Evolutionary conservation across 1,140 invertebrate species (phyloP), one percentile per base, ranked within the genome.

Genomic region (Drosophila cardini): DNA sequence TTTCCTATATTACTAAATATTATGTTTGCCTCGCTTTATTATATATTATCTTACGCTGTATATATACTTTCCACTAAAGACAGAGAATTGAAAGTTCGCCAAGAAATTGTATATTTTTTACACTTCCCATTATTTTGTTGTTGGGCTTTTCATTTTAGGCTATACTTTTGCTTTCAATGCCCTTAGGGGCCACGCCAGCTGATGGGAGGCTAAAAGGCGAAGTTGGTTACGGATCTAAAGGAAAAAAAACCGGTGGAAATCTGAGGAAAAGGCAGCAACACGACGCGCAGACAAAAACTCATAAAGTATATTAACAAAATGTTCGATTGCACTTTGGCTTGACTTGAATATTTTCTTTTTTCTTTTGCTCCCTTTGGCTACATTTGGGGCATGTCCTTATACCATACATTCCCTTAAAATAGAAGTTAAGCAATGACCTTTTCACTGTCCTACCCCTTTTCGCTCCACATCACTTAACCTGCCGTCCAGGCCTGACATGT

Each of bases 251-350:
- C n/a, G n/a, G 21, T 3, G 5, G 21, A 0, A 0, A 26, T n/a
- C 21, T 38, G 48, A 11, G 21, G 48, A 55, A 55, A 55, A 38
- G 48, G 21, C n/a, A 72, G 76, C 78, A 82, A 82, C 82, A 86
- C 75, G 78, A 85, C 78, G 71, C 76, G 69, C 53, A 69, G 58
- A 53, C 56, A 80, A 84, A 26, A 78, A 80, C 77, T 85, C 82
- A 80, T 85, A 80, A 85, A 85, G 74, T 84, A 80, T 78, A 85
- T 86, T 78, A 85, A 87, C 68, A 79, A 86, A 87, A 86, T 83
- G 76, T 87, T 86, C 72, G 72, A 86, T 83, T 86, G 83, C 83
- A 86, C 84, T 86, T 82, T 86, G 86, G 64, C 79, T 82, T 69
- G 64, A 56, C 58, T 64, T 70, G 50, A 61, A 40, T 46, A 65